phyloP scores from a whole-genome alignment of 2,797 vertebrate genomes.

The Monodelphis domestica region DNA sequence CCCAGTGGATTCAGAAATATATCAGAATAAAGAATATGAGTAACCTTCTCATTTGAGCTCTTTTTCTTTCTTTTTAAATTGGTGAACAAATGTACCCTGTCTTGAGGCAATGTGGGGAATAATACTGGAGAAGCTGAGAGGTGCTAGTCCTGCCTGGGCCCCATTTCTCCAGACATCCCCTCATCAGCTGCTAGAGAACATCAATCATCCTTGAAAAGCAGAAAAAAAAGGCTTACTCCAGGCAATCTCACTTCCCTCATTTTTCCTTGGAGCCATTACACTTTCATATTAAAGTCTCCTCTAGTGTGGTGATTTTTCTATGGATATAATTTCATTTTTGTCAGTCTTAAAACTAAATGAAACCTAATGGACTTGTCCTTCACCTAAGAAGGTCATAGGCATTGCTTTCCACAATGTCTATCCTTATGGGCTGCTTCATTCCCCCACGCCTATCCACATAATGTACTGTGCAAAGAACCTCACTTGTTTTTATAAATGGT shows the following conservation, averaged over 20 bases:
- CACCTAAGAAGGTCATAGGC: background rate
- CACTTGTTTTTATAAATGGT: background rate
- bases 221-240: background rate
- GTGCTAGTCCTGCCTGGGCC: background rate
- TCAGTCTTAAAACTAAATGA: conserved; percentile 26
- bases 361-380: conserved; percentile 28
- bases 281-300: conserved; percentile 18
- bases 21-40: conserved; percentile 11
- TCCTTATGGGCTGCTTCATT: background rate
- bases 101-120: background rate
- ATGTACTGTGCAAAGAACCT: background rate
- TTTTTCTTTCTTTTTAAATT: background rate
- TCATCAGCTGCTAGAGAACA: background rate
- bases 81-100: background rate
- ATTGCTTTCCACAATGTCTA: background rate
- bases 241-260: background rate
- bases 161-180: background rate
- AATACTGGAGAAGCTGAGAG: background rate
- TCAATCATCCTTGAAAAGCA: background rate
- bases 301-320: conserved; percentile 12
- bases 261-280: conserved; percentile 3
- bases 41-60: background rate
- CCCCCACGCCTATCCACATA: background rate
- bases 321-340: conserved; percentile 24
- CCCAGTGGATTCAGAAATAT: background rate